These are phyloP conservation scores for Stichopus horrens DNA, from an alignment of 53 echinoderm and acorn worm species.

Conservation along the genomic window DNA sequence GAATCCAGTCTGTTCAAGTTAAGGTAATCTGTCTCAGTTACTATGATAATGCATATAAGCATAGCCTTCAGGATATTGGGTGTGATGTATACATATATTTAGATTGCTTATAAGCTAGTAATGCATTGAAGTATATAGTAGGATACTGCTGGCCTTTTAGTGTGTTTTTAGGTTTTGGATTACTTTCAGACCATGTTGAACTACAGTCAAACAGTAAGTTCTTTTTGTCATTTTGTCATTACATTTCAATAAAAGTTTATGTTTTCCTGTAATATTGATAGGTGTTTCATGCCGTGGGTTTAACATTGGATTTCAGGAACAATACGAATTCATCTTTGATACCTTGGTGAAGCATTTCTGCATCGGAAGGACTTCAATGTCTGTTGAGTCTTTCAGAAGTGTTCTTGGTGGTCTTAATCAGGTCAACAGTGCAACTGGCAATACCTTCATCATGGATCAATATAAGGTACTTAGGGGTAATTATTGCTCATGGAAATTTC, in stretches of 20 bases:
- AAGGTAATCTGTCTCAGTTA: slow-evolving; percentile 15
- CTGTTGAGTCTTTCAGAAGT: slow-evolving; percentile 9
- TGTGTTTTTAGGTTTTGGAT: no score
- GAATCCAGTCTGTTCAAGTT: slow-evolving; percentile 65
- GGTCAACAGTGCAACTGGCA: background rate
- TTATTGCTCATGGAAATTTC: no score
- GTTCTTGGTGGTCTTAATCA: slow-evolving; percentile 43
- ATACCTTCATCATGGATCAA: background rate
- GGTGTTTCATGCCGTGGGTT: background rate
- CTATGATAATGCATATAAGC: no score
- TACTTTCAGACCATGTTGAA: no score
- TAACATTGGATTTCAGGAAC: slow-evolving; percentile 52
- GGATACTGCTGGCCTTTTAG: no score
- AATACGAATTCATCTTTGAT: slow-evolving; percentile 82
- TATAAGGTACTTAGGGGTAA: background rate
- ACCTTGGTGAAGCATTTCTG: slow-evolving; percentile 62
- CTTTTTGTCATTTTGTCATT: background rate
- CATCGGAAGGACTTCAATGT: slow-evolving; percentile 63
- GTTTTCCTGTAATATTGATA: background rate
- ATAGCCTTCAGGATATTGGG: no score
- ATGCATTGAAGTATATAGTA: no score
- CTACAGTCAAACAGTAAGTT: no score
- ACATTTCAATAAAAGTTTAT: background rate
- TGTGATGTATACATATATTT: no score
- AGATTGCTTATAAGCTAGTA: no score